A percentile compares a stretch with the other conserved stretches of the same genome.
These are phyloP conservation scores for Epinotia bilunana DNA, from an alignment of 2,888 invertebrate species.

Conservation along the genomic window DNA sequence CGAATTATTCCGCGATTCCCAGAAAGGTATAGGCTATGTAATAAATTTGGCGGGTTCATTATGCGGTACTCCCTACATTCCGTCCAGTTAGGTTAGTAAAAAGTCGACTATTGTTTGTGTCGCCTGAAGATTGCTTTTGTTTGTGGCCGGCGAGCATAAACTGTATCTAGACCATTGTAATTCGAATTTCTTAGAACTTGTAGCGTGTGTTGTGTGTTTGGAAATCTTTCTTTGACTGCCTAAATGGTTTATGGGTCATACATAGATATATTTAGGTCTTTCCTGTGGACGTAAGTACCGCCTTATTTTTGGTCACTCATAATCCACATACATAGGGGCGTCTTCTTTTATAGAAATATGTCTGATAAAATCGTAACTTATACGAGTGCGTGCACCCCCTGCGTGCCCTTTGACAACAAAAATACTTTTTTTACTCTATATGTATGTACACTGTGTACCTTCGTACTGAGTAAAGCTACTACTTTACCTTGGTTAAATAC, in stretches of 20 bases:
- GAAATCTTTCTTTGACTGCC: not conserved
- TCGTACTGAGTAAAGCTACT: no score
- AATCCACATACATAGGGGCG: no score
- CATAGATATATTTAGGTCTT: no score
- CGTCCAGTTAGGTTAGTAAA: conserved; percentile 71
- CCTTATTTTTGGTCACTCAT: no score
- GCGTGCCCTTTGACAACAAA: no score
- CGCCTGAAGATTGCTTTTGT: conserved; percentile 3
- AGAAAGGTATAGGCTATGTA: conserved; percentile 69
- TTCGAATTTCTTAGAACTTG: conserved; percentile 16
- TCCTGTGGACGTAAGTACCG: no score
- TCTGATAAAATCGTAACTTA: no score
- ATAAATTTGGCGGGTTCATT: conserved; percentile 79
- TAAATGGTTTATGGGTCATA: not conserved
- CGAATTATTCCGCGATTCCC: conserved; percentile 79
- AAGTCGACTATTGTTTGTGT: conserved; percentile 59
- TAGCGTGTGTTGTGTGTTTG: not conserved
- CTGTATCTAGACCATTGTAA: conserved; percentile 21
- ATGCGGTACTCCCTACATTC: conserved; percentile 82
- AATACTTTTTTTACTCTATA: no score
- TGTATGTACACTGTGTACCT: no score
- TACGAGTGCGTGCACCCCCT: no score
- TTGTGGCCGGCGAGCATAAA: not conserved
- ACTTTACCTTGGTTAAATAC: no score
- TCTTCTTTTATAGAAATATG: no score